Base-by-base conservation (phyloP, 2,888 invertebrate genomes). In the Euproctis similis region DNA sequence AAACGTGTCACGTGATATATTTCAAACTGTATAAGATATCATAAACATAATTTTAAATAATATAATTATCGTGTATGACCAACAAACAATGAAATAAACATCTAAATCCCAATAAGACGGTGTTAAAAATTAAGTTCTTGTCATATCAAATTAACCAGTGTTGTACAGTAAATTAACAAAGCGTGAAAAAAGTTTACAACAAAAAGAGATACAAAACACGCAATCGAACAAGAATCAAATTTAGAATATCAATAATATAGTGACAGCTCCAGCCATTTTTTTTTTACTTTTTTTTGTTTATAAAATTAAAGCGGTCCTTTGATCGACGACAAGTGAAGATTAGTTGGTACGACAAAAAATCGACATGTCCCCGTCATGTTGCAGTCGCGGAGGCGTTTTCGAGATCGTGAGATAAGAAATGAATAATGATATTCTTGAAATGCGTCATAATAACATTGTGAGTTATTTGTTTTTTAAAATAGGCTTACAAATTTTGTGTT, bases 321-420 rank as follows among this genome's bases (percentile, higher is more conserved):
- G 63, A 65, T 64, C 55, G 53, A 37, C 42, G 45, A 50, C 60
- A 58, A 63, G 76, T 76, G 76, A 66, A 76, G 76, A 80, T 78
- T 74, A 77, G 67, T 50, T 40, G 48, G 32, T 33, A 46, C 57
- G 60, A 73, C 69, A 72, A 72, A 74, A 74, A 69, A 54, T 58
- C 56, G 62, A 65, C 64, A 60, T 73, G 78, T 77, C 70, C 60
- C 50, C 66, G 78, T 75, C 76, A 63, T 72, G 71, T 73, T 51
- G 58, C 45, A 44, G 51, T 49, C 51, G 46, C 53, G 41, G 56
- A 59, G 61, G 59, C 59, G 64, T 58, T 57, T 64, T 56, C 46
- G 51, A 56, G 70, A 76, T 73, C 46, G 32, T 12, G 34, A 46
- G 77, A 76, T 76, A 77, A 67, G 40, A 44, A 46, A 60, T 68